Evolutionary conservation across 2,797 vertebrate genomes (phyloP).

Genomic region (Prionace glauca): DNA sequence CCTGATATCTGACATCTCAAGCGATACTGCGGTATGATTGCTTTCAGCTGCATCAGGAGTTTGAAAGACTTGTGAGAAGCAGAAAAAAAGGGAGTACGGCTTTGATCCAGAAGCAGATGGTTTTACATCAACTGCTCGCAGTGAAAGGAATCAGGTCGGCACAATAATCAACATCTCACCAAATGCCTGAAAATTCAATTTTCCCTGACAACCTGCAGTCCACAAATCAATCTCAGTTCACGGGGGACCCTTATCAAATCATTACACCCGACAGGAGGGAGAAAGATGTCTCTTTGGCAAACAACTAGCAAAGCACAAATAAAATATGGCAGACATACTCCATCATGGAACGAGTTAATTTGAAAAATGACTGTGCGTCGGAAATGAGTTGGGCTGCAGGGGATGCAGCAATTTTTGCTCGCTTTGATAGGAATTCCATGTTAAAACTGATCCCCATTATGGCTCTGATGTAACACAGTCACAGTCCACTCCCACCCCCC

Average conservation of each 20-base stretch:
- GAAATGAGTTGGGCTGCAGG: neutral
- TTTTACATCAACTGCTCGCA: neutral
- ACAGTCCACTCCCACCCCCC: neutral
- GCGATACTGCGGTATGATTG: neutral
- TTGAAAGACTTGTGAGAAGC: neutral
- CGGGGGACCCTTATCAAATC: neutral
- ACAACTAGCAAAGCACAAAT: neutral
- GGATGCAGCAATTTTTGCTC: neutral
- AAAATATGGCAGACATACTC: neutral
- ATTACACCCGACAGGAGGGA: neutral
- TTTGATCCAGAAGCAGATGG: neutral
- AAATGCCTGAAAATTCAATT: neutral
- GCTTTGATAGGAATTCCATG: neutral
- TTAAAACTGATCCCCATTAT: neutral
- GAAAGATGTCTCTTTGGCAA: neutral
- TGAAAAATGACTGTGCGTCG: neutral
- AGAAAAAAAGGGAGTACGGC: neutral
- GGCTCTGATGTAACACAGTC: neutral
- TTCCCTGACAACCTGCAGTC: conserved; percentile 32
- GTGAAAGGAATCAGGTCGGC: neutral
- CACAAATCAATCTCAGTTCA: conserved; percentile 35
- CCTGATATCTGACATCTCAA: neutral
- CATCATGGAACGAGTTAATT: neutral
- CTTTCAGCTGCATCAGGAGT: neutral
- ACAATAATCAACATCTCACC: neutral